phyloP scores from a whole-genome alignment of 2,113 vertebrate genomes.

The Spilogale gracilis region DNA sequence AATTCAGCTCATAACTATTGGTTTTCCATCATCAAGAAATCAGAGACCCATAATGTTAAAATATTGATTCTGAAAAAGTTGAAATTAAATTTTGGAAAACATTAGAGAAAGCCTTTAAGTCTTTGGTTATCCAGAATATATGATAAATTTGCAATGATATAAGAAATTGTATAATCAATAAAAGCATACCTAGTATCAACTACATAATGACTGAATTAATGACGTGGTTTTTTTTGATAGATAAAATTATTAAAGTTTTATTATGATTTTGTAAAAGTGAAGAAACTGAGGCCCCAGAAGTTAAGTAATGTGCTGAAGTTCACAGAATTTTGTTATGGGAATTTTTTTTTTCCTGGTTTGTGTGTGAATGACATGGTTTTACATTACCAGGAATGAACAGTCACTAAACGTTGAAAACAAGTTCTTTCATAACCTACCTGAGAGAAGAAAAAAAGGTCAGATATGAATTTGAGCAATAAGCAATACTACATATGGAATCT shows the following conservation, averaged over 20 bases:
- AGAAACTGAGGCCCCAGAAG: background rate
- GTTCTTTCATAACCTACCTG: background rate
- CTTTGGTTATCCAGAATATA: background rate
- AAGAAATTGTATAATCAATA: background rate
- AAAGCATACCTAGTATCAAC: background rate
- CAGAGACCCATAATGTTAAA: background rate
- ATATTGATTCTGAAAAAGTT: background rate
- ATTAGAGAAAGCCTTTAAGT: background rate
- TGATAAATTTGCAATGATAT: background rate
- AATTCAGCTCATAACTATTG: background rate
- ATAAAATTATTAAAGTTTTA: background rate
- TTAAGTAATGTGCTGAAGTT: constrained; percentile 10
- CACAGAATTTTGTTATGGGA: background rate
- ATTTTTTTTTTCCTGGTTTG: background rate
- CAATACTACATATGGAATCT: background rate
- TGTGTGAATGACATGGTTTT: background rate
- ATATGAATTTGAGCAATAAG: background rate
- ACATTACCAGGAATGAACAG: background rate
- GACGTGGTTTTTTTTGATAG: background rate
- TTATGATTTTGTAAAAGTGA: constrained; percentile 30
- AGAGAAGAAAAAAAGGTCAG: background rate
- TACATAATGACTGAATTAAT: background rate
- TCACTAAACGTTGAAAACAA: background rate
- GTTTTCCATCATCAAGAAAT: background rate
- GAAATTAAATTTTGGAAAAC: background rate